These are phyloP conservation scores for Rapana venosa DNA, from an alignment of 2,888 invertebrate genomes.

Conservation along the genomic window DNA sequence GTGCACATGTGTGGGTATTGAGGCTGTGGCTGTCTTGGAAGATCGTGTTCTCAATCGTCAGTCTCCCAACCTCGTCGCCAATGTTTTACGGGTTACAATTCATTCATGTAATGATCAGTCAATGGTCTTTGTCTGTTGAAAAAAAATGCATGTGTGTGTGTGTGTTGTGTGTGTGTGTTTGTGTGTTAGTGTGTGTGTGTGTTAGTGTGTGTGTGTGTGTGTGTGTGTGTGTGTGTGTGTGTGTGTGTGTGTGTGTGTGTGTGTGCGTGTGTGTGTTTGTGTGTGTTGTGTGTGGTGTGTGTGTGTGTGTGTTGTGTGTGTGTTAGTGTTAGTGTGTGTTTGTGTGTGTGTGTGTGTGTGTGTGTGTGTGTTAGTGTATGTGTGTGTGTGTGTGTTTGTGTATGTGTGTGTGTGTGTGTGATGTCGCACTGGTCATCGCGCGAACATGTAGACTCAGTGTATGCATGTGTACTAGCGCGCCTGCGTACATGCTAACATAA, in stretches of 20 bases:
- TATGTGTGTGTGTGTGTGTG: too few relatives aligned
- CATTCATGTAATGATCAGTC: not conserved
- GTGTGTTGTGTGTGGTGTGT: too few relatives aligned
- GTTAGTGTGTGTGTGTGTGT: conserved; percentile 2
- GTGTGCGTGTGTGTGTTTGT: conserved; percentile 1
- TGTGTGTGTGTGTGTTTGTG: not conserved
- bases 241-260: conserved; percentile 10
- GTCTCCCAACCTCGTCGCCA: conserved; percentile 5
- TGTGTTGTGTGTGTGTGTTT: not conserved
- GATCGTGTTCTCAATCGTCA: not conserved
- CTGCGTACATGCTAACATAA: too few relatives aligned
- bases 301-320: not conserved
- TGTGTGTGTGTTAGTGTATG: not conserved
- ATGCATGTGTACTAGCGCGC: too few relatives aligned
- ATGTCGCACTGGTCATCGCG: too few relatives aligned
- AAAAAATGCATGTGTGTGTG: not conserved
- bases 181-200: not conserved
- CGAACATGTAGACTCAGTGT: too few relatives aligned
- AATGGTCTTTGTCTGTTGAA: not conserved
- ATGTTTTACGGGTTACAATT: conserved; percentile 21
- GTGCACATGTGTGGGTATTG: too few relatives aligned
- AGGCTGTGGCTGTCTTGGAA: too few relatives aligned
- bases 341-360: not conserved
- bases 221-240: conserved; percentile 18
- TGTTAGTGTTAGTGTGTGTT: not conserved